These are phyloP conservation scores for Meloidogyne exigua DNA, from an alignment of 1,140 invertebrate species.

Conservation along the genomic window DNA sequence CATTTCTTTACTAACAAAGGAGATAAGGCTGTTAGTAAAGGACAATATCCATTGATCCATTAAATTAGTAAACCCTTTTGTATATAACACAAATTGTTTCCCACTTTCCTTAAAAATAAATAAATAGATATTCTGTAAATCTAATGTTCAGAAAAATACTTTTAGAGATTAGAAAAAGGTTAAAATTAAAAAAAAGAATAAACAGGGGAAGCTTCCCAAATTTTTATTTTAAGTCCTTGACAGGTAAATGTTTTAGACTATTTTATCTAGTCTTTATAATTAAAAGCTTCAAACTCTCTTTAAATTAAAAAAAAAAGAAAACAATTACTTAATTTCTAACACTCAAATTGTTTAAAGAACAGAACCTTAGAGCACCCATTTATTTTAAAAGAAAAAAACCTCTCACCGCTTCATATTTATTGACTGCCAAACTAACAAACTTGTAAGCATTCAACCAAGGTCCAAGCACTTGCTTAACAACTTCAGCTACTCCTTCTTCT, in stretches of 20 bases:
- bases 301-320: no score
- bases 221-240: no score
- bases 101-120: constrained; percentile 44
- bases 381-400: constrained; percentile 65
- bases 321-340: background rate
- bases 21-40: constrained; percentile 85
- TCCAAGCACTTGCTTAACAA: constrained; percentile 94
- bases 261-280: no score
- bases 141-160: background rate
- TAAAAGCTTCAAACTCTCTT: no score
- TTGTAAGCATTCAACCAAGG: constrained; percentile 99
- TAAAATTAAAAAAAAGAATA: no score
- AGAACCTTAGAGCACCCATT: no score
- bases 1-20: constrained; percentile 90
- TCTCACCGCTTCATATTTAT: constrained; percentile 75
- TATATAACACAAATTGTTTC: constrained; percentile 43
- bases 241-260: no score
- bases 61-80: constrained; percentile 70
- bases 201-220: no score
- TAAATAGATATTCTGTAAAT: background rate
- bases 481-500: constrained; percentile 90
- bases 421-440: constrained; percentile 88
- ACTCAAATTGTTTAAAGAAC: constrained; percentile 16
- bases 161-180: no score
- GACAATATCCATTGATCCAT: constrained; percentile 98